Evolutionary conservation across 2,888 invertebrate genomes (phyloP).

Genomic region (Sinodicranocentrus sp.): DNA sequence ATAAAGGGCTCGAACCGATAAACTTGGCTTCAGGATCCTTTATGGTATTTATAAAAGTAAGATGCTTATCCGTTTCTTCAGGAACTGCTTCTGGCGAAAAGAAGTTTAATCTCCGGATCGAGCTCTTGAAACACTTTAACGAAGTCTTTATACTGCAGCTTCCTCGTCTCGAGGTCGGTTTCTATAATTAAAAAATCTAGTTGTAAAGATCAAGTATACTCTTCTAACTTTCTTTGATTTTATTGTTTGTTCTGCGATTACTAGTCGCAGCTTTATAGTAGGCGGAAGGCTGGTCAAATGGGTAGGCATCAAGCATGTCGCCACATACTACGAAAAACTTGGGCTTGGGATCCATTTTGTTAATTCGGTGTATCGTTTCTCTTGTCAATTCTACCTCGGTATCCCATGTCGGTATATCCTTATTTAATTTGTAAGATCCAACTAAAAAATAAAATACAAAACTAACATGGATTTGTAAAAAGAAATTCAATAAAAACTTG

Average conservation of each 20-base stretch:
- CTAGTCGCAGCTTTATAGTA: no score
- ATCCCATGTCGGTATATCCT: slow-evolving; percentile 78
- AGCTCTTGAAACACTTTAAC: slow-evolving; percentile 77
- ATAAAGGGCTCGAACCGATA: slow-evolving; percentile 60
- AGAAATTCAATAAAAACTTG: no score
- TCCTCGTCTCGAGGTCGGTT: no score
- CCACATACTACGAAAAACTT: slow-evolving; percentile 80
- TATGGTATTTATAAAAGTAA: slow-evolving; percentile 78
- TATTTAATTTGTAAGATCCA: slow-evolving; percentile 77
- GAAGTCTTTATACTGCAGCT: slow-evolving; percentile 79
- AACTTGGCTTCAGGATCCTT: slow-evolving; percentile 69
- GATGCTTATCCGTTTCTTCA: slow-evolving; percentile 78
- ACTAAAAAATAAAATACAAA: slow-evolving; percentile 74
- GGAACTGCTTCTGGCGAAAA: slow-evolving; percentile 76
- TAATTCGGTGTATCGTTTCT: slow-evolving; percentile 78
- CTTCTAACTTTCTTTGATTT: neutral
- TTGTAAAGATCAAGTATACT: no score
- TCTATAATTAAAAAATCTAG: no score
- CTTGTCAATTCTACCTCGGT: slow-evolving; percentile 79
- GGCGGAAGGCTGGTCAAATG: slow-evolving; percentile 72
- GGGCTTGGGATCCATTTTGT: slow-evolving; percentile 79
- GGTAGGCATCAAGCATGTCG: slow-evolving; percentile 80
- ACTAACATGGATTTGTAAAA: no score
- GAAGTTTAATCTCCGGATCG: slow-evolving; percentile 78
- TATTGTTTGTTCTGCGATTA: no score